phyloP scores from a whole-genome alignment of 1,140 invertebrate species.

The Achatina immaculata region DNA sequence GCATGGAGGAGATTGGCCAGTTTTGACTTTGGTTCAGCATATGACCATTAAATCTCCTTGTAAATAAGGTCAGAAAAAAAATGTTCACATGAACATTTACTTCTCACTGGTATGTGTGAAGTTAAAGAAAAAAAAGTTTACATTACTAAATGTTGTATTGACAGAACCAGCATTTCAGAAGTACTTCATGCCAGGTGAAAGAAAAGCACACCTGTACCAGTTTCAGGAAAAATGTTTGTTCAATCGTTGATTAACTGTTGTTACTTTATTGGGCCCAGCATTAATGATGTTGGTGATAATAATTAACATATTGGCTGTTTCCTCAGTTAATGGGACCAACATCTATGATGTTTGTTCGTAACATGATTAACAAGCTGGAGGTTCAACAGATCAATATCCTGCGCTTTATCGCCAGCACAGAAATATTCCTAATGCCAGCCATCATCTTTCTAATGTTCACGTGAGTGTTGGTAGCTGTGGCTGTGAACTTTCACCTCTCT shows the following conservation, averaged over 20 bases:
- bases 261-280: background rate
- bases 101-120: too few relatives aligned
- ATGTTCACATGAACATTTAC: too few relatives aligned
- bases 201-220: too few relatives aligned
- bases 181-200: too few relatives aligned
- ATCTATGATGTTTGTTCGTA: conserved; percentile 87
- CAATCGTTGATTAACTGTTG: background rate
- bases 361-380: conserved; percentile 87
- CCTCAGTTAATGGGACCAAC: conserved; percentile 87
- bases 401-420: conserved; percentile 86
- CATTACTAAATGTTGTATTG: too few relatives aligned
- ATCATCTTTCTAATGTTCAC: conserved; percentile 85
- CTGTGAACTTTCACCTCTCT: background rate
- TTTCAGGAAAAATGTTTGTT: background rate
- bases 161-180: too few relatives aligned
- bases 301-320: background rate
- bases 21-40: too few relatives aligned
- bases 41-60: too few relatives aligned
- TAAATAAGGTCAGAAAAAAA: too few relatives aligned
- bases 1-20: too few relatives aligned
- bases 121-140: too few relatives aligned
- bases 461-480: conserved; percentile 77
- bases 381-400: conserved; percentile 89
- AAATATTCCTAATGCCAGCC: conserved; percentile 93
- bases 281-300: too few relatives aligned